phyloP scores from a whole-genome alignment of 2,113 vertebrate genomes.

The Blennius ocellaris region DNA sequence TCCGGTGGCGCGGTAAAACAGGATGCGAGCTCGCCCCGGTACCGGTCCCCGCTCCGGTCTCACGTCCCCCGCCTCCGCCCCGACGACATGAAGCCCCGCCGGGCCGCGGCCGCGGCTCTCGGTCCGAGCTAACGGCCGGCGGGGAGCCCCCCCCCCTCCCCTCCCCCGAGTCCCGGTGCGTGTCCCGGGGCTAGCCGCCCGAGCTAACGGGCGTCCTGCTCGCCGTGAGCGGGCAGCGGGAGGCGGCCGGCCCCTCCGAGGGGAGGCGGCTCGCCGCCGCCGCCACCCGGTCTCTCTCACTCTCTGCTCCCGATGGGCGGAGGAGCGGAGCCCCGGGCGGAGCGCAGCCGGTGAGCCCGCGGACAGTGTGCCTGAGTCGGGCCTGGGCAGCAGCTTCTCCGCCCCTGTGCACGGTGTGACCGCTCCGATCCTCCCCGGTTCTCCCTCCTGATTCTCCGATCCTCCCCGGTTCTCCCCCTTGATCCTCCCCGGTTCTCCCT shows the following conservation, averaged over 20 bases:
- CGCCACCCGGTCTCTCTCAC: not conserved
- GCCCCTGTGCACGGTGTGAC: not conserved
- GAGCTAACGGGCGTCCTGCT: constrained; percentile 27
- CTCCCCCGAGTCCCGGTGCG: constrained; percentile 12
- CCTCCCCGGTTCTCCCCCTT: not conserved
- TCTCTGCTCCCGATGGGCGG: constrained; percentile 15
- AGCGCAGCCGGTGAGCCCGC: not conserved
- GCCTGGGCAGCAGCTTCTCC: constrained; percentile 35
- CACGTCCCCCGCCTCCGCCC: not conserved
- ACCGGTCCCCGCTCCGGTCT: constrained; percentile 3
- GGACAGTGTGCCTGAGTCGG: constrained; percentile 43
- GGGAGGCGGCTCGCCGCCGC: constrained; percentile 1
- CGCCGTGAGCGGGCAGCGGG: not conserved
- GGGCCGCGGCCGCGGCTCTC: not conserved
- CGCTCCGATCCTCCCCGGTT: not conserved
- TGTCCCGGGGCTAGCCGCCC: constrained; percentile 36
- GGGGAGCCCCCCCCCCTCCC: constrained; percentile 21
- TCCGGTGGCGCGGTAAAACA: constrained; percentile 13
- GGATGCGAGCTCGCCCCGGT: constrained; percentile 22
- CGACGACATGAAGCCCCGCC: not conserved
- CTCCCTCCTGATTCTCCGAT: too few species aligned
- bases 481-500: not conserved
- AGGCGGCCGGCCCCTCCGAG: constrained; percentile 1
- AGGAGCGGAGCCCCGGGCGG: not conserved
- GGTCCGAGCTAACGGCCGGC: not conserved